Conservation (phyloP, 2,113 vertebrate genomes). For the Carettochelys insculpta region DNA sequence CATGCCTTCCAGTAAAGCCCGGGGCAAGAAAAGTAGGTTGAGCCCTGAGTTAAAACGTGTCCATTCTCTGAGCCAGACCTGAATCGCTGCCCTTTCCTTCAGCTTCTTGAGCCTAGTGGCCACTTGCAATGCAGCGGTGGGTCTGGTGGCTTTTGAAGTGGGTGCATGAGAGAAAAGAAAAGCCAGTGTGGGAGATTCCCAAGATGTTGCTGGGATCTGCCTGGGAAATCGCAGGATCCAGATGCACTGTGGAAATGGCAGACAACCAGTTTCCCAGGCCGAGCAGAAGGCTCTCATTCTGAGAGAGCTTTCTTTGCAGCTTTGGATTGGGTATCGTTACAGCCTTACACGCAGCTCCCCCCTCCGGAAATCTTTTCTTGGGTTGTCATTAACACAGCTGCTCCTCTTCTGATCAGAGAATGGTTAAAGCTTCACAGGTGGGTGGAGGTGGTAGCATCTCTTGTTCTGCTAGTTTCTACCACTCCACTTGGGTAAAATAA, state of each 20-base stretch:
- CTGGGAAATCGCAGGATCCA: not conserved
- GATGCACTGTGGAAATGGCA: not conserved
- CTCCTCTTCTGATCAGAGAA: not conserved
- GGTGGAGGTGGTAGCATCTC: not conserved
- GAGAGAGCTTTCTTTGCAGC: too few species aligned
- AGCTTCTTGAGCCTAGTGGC: rapidly evolving
- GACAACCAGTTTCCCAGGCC: not conserved
- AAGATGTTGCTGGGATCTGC: not conserved
- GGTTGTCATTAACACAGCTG: not conserved
- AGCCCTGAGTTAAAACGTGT: not conserved
- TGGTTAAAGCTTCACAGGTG: not conserved
- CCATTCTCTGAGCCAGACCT: rapidly evolving
- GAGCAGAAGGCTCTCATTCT: too few species aligned
- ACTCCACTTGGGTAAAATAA: not conserved
- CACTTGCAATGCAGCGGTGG: not conserved
- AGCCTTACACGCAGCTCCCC: too few species aligned
- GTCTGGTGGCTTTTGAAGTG: not conserved
- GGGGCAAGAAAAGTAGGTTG: not conserved
- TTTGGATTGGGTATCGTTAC: not conserved
- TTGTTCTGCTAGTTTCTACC: not conserved
- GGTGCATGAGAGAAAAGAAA: not conserved
- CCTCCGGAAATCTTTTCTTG: not conserved
- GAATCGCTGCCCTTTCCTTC: not conserved
- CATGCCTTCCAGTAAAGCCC: not conserved
- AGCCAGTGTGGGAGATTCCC: not conserved